A percentile compares a stretch with the other conserved stretches of the same genome.
Conservation (phyloP, 2,888 invertebrate genomes). For the Glyphotaelius pellucidus region DNA sequence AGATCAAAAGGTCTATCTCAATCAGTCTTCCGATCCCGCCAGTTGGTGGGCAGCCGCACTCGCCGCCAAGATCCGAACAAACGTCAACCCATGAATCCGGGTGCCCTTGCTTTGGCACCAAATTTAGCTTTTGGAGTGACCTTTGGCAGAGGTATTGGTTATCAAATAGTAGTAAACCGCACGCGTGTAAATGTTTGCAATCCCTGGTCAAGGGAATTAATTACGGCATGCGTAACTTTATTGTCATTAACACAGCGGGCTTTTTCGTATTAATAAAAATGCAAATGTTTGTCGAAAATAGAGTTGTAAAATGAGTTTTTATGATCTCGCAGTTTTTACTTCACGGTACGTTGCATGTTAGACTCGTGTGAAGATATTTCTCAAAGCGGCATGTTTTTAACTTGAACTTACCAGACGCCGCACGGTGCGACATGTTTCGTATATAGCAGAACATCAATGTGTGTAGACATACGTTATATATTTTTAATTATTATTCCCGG, state of each 20-base stretch:
- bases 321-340: neutral
- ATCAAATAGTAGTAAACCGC: too few species aligned
- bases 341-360: slow-evolving; percentile 28
- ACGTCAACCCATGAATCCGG: too few species aligned
- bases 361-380: neutral
- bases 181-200: neutral
- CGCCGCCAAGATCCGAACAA: too few species aligned
- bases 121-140: too few species aligned
- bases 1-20: too few species aligned
- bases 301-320: slow-evolving; percentile 31
- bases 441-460: neutral
- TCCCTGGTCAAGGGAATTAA: neutral
- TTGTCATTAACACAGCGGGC: slow-evolving; percentile 11
- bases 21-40: too few species aligned
- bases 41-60: too few species aligned
- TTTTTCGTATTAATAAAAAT: slow-evolving; percentile 9
- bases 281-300: slow-evolving; percentile 17
- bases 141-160: too few species aligned
- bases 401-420: neutral
- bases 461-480: too few species aligned
- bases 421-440: neutral
- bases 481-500: too few species aligned
- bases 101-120: too few species aligned
- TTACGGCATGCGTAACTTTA: neutral
- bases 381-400: neutral